Evolutionary conservation across 2,113 vertebrate genomes (phyloP).

Genomic region (Hypocryptadius cinnamomeus): DNA sequence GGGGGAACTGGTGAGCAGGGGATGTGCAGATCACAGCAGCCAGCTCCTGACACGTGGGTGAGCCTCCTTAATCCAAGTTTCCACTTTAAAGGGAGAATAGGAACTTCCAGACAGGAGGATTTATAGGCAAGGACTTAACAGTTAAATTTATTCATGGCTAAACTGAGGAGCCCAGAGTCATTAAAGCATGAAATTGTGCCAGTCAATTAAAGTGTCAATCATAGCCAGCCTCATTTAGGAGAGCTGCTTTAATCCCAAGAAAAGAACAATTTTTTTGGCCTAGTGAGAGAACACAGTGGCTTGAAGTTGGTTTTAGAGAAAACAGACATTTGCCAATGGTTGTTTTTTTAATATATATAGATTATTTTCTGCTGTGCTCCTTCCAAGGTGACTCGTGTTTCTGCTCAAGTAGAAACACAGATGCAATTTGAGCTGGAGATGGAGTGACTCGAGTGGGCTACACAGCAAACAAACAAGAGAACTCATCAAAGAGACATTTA

Average conservation of each 20-base stretch:
- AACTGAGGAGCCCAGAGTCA: conserved; percentile 34
- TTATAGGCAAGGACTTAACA: not conserved
- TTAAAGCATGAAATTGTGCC: conserved; percentile 63
- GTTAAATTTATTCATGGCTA: conserved; percentile 54
- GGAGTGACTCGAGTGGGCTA: not conserved
- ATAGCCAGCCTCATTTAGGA: conserved; percentile 1
- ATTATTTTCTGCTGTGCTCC: not conserved
- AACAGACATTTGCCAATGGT: not conserved
- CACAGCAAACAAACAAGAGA: not conserved
- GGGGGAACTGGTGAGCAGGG: not conserved
- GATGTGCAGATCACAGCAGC: not conserved
- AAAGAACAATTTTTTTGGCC: not conserved
- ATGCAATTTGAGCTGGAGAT: not conserved
- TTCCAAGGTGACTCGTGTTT: not conserved
- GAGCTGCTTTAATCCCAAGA: conserved; percentile 41
- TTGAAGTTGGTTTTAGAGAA: not conserved
- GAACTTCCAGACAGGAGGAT: conserved; percentile 4
- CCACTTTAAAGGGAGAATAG: not conserved
- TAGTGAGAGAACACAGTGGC: not conserved
- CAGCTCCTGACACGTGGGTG: accelerated
- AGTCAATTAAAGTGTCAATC: conserved; percentile 55
- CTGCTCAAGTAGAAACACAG: not conserved
- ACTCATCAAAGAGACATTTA: not conserved
- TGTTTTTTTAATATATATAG: not conserved
- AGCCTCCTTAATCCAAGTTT: not conserved